Evolutionary conservation across 1,140 invertebrate genomes (phyloP), one percentile per base, ranked within the genome.

Genomic region (Notospermus geniculatus): DNA sequence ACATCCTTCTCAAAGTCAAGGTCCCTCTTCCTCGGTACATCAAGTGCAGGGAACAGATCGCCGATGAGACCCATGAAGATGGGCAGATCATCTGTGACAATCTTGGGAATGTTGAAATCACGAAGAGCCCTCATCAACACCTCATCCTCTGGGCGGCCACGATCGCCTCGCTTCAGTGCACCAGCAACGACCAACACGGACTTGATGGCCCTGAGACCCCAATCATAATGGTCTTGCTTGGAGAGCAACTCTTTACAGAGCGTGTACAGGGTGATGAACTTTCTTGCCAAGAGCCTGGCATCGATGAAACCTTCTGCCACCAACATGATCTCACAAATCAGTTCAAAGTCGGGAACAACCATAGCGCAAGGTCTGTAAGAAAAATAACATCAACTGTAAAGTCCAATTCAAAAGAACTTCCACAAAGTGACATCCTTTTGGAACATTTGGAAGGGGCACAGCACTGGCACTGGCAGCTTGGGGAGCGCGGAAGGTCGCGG

Each of bases 261-360:
- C 0, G 92, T 95, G 72, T 98, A 97, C 0, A 97, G 81, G 0
- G 95, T 97, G 57, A 97, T 96, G 75, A 98, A 97, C 80, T 98
- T 98, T 66, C 94, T 85, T 0, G 94, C 94, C 29, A 97, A 83
- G 23, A 95, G 86, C 72, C 90, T 88, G 0, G 95, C 94, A 69
- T 97, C 94, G 76, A 97, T 89, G 79, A 98, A 98, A 23, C 95
- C 95, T 84, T 97, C 95, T 32, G 95, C 94, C 0, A 97, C 95
- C 75, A 97, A 88, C 94, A 97, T 97, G 67, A 98, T 97, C 85
- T 98, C 95, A 81, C 93, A 96, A 74, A 98, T 97, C 52, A 98
- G 81, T 79, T 96, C 94, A 80, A 97, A 96, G 82, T 97, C 95
- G 1, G 95, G 95, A 1, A 97, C 95, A 1, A 96, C 93, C 95